Evolutionary conservation across 2,797 vertebrate species (phyloP).

Genomic region (Cottoperca gobio): DNA sequence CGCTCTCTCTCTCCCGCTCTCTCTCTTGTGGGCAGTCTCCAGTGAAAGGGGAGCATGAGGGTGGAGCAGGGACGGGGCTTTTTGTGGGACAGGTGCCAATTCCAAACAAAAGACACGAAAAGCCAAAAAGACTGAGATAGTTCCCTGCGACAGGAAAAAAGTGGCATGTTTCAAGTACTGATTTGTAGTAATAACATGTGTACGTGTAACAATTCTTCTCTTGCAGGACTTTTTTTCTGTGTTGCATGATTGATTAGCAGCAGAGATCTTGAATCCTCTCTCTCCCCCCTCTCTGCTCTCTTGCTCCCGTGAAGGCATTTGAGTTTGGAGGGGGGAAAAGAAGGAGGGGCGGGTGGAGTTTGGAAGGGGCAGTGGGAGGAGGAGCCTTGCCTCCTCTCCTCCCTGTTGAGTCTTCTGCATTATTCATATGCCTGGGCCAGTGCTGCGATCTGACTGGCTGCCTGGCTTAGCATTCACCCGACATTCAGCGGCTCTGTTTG

Average conservation of each 20-base stretch:
- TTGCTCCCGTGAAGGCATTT: conserved; percentile 87
- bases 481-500: conserved; percentile 96
- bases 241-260: conserved; percentile 64
- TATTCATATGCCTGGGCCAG: conserved; percentile 92
- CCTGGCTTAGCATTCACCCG: conserved; percentile 93
- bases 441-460: conserved; percentile 89
- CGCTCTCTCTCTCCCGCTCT: conserved; percentile 54
- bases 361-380: conserved; percentile 66
- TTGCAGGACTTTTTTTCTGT: conserved; percentile 49
- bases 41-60: conserved; percentile 86
- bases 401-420: conserved; percentile 88
- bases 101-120: conserved; percentile 95
- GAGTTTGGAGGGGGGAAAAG: conserved; percentile 78
- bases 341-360: conserved; percentile 74
- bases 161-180: conserved; percentile 71
- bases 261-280: conserved; percentile 73
- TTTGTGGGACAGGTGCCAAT: conserved; percentile 97
- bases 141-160: conserved; percentile 70
- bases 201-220: conserved; percentile 56
- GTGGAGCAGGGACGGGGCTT: conserved; percentile 85
- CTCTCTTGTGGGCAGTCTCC: conserved; percentile 80
- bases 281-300: conserved; percentile 49
- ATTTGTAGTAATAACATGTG: conserved; percentile 66
- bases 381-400: conserved; percentile 70
- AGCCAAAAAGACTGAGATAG: conserved; percentile 88